These are phyloP conservation scores for Actias luna DNA, from an alignment of 2,888 invertebrate species.

Conservation along the genomic window DNA sequence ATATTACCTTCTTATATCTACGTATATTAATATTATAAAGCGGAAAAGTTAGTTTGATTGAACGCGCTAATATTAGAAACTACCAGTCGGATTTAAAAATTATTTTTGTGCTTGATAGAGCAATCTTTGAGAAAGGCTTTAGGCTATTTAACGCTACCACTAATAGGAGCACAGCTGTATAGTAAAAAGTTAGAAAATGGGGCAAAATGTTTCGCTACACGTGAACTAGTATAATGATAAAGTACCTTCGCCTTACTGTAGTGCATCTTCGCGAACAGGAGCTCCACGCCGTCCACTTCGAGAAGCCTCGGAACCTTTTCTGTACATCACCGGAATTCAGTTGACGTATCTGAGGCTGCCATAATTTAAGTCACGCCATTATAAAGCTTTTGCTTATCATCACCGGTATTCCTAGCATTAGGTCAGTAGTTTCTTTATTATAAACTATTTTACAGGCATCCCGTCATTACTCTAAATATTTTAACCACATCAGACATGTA, in stretches of 20 bases:
- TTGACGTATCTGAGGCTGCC: conserved; percentile 45
- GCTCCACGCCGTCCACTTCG: conserved; percentile 93
- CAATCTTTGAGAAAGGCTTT: no score
- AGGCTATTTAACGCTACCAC: no score
- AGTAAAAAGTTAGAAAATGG: no score
- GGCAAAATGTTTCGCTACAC: no score
- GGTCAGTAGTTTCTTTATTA: conserved; percentile 3
- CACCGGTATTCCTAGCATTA: neutral
- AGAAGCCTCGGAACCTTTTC: conserved; percentile 80
- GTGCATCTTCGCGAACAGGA: conserved; percentile 90
- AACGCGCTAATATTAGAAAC: no score
- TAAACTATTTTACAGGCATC: neutral
- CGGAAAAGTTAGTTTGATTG: no score
- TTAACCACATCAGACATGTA: neutral
- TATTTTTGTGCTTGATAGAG: no score
- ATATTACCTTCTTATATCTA: no score
- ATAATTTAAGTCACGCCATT: conserved; percentile 25
- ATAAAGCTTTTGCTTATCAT: conserved; percentile 11
- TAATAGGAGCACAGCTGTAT: no score
- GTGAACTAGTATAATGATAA: neutral
- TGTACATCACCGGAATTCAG: conserved; percentile 56
- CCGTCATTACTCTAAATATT: neutral
- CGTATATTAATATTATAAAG: no score
- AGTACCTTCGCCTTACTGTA: conserved; percentile 88
- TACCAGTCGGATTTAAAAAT: no score